Evolutionary conservation across 1,140 invertebrate genomes (phyloP), one percentile per base, ranked within the genome.

Genomic region (Oppia nitens): DNA sequence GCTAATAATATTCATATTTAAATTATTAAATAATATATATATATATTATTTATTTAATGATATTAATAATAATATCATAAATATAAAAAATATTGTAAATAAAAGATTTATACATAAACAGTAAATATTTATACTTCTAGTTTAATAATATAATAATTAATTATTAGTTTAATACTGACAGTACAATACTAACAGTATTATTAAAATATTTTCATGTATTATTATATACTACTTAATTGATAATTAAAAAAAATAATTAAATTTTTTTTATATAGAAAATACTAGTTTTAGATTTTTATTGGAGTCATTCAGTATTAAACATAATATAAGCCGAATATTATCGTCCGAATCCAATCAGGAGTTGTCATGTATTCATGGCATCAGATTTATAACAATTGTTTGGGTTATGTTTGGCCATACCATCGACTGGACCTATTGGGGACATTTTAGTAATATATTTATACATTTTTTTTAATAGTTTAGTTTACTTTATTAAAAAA

Each of bases 361-460:
- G n/a, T 4, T 57, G 1, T 2, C 40, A 17, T 49, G 47, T 24
- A 52, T 57, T 32, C 40, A 57, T 52, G 56, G 56, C 1, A 49
- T 57, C 23, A 45, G 56, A 4, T 9, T 57, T 11, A 1, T 57
- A 27, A 3, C 56, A 1, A 28, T 57, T 3, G 29, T 57, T 17
- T 24, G 21, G 21, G 50, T 57, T 27, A 48, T 57, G n/a, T n/a
- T 51, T 27, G 45, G 55, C 11, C 55, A 57, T 25, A n/a, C 55
- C 20, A 23, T 57, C n/a, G 28, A 57, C 3, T 57, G 55, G 55
- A 57, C 47, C 21, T 6, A 9, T 27, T 51, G 14, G 21, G 47
- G 21, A 17, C 4, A 3, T 48, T 57, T 49, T 51, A 2, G 56
- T 50, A 52, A 40, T 40, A 40, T n/a, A n/a, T n/a, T n/a, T n/a